Evolutionary conservation across 1,140 invertebrate species (phyloP).

Genomic region (Chrysopa pallens): DNA sequence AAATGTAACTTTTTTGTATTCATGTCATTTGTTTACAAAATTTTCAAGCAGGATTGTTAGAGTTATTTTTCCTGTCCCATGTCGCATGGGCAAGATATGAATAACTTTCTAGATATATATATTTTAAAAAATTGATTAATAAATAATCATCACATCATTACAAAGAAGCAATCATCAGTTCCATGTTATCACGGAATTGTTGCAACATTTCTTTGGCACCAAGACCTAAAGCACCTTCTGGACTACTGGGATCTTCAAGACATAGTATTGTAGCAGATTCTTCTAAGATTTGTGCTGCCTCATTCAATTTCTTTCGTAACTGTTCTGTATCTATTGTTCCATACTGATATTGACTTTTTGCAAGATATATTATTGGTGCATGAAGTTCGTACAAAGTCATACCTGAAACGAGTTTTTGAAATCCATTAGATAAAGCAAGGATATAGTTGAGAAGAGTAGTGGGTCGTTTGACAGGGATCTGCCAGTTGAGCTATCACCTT

Average conservation of each 20-base stretch:
- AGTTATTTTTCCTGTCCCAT: too few relatives aligned
- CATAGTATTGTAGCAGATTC: slow-evolving; percentile 41
- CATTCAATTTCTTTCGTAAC: slow-evolving; percentile 40
- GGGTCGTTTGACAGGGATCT: too few relatives aligned
- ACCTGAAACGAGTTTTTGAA: slow-evolving; percentile 27
- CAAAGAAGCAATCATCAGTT: slow-evolving; percentile 16
- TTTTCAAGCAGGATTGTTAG: too few relatives aligned
- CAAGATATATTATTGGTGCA: slow-evolving; percentile 49
- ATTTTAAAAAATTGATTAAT: not conserved
- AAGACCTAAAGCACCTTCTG: slow-evolving; percentile 47
- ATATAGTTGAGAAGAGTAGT: too few relatives aligned
- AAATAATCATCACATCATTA: slow-evolving; percentile 18
- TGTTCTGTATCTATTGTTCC: slow-evolving; percentile 36
- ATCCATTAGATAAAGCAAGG: too few relatives aligned
- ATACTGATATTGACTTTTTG: slow-evolving; percentile 39
- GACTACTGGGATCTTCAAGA: slow-evolving; percentile 43
- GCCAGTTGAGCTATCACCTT: too few relatives aligned
- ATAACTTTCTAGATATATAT: not conserved
- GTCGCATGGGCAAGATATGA: not conserved
- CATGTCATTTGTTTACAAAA: not conserved
- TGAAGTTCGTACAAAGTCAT: slow-evolving; percentile 63
- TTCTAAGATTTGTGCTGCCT: slow-evolving; percentile 35
- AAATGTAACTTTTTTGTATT: too few relatives aligned
- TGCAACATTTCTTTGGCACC: slow-evolving; percentile 38
- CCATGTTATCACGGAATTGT: slow-evolving; percentile 42